Evolutionary conservation across 2,888 invertebrate genomes (phyloP).

Genomic region (Drosophila limbata): DNA sequence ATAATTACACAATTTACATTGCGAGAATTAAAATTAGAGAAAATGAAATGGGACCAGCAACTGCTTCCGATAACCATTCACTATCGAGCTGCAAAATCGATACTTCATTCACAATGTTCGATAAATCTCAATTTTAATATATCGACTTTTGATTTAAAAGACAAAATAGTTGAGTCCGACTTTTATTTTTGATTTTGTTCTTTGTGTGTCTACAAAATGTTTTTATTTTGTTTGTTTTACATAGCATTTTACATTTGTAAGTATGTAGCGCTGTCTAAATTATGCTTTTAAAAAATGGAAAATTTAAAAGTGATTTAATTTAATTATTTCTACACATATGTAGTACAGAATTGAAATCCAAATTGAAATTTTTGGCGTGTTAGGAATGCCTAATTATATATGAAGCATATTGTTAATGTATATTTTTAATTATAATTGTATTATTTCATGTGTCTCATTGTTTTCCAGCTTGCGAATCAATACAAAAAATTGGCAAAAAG

Average conservation of each 20-base stretch:
- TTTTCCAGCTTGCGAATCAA: slow-evolving; percentile 53
- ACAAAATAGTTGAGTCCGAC: slow-evolving; percentile 29
- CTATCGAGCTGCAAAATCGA: neutral
- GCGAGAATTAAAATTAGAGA: too few species aligned
- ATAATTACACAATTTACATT: too few species aligned
- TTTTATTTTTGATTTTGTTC: slow-evolving; percentile 54
- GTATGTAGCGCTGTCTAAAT: slow-evolving; percentile 45
- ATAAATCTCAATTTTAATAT: neutral
- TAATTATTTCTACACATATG: slow-evolving; percentile 24
- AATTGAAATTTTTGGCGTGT: slow-evolving; percentile 53
- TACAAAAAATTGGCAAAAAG: slow-evolving; percentile 48
- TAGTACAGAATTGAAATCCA: slow-evolving; percentile 39
- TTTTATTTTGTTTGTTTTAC: slow-evolving; percentile 43
- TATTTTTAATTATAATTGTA: slow-evolving; percentile 34
- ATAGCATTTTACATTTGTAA: slow-evolving; percentile 51
- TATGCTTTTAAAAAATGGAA: slow-evolving; percentile 36
- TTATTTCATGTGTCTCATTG: slow-evolving; percentile 49
- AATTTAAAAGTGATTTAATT: slow-evolving; percentile 18
- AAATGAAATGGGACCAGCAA: too few species aligned
- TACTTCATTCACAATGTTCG: neutral
- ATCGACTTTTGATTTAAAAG: neutral
- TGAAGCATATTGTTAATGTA: slow-evolving; percentile 40
- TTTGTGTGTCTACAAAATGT: slow-evolving; percentile 52
- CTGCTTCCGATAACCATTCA: too few species aligned
- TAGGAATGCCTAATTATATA: slow-evolving; percentile 74